phyloP scores from a whole-genome alignment of 2,888 invertebrate species.

The Proisotoma minuta region DNA sequence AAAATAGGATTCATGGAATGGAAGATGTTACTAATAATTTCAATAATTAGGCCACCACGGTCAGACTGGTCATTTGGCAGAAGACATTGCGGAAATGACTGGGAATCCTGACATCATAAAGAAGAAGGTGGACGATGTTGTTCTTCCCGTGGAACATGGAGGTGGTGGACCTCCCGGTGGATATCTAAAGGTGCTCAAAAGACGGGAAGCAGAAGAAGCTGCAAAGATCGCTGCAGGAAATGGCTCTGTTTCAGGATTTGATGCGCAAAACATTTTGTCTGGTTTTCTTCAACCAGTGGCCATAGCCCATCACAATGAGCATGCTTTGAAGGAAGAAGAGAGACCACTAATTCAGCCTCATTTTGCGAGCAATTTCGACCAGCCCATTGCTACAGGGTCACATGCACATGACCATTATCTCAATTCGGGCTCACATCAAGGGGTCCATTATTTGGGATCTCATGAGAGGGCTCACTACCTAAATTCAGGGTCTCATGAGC shows the following conservation, averaged over 20 bases:
- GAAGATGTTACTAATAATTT: no score
- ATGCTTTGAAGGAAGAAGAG: not conserved
- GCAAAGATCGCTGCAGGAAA: no score
- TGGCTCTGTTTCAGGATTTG: not conserved
- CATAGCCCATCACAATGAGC: not conserved
- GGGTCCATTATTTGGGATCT: not conserved
- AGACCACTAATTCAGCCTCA: not conserved
- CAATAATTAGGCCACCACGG: not conserved
- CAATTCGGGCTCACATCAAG: not conserved
- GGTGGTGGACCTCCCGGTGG: not conserved
- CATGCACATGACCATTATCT: not conserved
- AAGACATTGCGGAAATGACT: constrained; percentile 32
- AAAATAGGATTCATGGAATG: no score
- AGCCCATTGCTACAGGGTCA: not conserved
- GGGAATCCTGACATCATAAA: constrained; percentile 8
- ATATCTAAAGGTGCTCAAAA: not conserved
- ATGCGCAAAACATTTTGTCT: constrained; percentile 1
- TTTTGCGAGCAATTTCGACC: not conserved
- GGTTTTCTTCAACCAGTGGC: constrained; percentile 1
- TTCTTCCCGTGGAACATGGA: constrained; percentile 1
- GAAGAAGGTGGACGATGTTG: not conserved
- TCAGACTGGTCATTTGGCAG: constrained; percentile 31
- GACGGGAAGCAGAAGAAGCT: not conserved
- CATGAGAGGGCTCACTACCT: constrained; percentile 7
- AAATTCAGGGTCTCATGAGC: not conserved